Evolutionary conservation across 2,113 vertebrate species (phyloP).

Genomic region (Galemys pyrenaicus): DNA sequence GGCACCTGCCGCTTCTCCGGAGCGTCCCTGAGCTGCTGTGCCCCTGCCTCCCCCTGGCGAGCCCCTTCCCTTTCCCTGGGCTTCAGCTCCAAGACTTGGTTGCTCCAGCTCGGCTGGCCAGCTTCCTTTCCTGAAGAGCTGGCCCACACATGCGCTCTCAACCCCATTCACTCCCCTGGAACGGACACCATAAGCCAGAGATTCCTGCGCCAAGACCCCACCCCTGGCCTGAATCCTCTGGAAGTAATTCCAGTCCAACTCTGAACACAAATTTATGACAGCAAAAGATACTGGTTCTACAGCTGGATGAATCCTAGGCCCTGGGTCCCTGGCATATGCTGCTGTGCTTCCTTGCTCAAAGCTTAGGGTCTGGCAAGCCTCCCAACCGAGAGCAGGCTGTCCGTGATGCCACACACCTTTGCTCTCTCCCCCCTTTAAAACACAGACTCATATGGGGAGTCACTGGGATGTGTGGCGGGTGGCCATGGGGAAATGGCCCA

Average conservation of each 20-base stretch:
- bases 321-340: not conserved
- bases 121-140: conserved; percentile 18
- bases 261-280: conserved; percentile 8
- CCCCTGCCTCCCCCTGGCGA: not conserved
- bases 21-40: not conserved
- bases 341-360: not conserved
- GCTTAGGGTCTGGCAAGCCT: not conserved
- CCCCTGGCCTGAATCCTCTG: not conserved
- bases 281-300: not conserved
- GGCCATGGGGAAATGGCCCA: not conserved
- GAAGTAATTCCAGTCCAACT: not conserved
- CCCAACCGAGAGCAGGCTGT: not conserved
- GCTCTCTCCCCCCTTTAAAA: not conserved
- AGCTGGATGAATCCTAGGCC: not conserved
- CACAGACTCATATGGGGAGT: not conserved
- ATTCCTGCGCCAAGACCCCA: not conserved
- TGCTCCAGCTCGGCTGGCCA: not conserved
- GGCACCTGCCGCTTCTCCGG: too few relatives aligned
- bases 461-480: not conserved
- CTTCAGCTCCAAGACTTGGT: not conserved
- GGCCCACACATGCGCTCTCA: not conserved
- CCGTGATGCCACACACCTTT: not conserved
- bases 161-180: not conserved
- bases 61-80: not conserved
- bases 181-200: not conserved